Evolutionary conservation across 1,140 invertebrate genomes (phyloP), one percentile per base, ranked within the genome.

Genomic region (Drosophila paulistorum): DNA sequence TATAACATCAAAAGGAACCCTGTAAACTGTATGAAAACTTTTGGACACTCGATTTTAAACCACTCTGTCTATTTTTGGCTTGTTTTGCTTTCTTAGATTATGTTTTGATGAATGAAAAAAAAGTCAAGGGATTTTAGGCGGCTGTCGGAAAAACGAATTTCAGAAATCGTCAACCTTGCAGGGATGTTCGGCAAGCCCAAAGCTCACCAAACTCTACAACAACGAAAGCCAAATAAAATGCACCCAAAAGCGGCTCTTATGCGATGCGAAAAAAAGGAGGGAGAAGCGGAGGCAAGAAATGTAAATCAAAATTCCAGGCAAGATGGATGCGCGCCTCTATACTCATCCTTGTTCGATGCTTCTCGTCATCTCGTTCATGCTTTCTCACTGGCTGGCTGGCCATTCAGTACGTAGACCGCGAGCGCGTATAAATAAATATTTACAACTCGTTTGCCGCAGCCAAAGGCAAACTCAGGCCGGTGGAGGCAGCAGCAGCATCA

Each of bases 391-490:
- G 42, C 11, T 77, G 64, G 65, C 79, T 68, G 74, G 71, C 83
- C 72, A 81, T 86, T 83, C 85, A 87, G 83, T 86, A 74, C 74
- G 77, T 79, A 82, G 79, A 77, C 83, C 83, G 84, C 80, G 74
- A 42, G 71, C 84, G 80, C 71, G 84, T 89, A 89, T 89, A 89
- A 89, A 89, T 89, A 89, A 89, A 89, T 89, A 89, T 89, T 89
- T 89, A 89, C 84, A 89, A 89, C 84, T 89, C 84, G 84, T 89
- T 89, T 89, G 84, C 84, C 85, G 84, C 84, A 84, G 71, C 80
- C 80, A 89, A 80, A 71, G 81, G 83, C 77, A 87, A 85, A 72
- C 76, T 68, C 65, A 73, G 59, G 64, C 17, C 11, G 17, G 2
- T 20, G 20, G 45, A 11, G 20, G 7, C 45, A 10, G 45, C 17